phyloP scores from a whole-genome alignment of 2,113 vertebrate genomes.

The Tautogolabrus adspersus region DNA sequence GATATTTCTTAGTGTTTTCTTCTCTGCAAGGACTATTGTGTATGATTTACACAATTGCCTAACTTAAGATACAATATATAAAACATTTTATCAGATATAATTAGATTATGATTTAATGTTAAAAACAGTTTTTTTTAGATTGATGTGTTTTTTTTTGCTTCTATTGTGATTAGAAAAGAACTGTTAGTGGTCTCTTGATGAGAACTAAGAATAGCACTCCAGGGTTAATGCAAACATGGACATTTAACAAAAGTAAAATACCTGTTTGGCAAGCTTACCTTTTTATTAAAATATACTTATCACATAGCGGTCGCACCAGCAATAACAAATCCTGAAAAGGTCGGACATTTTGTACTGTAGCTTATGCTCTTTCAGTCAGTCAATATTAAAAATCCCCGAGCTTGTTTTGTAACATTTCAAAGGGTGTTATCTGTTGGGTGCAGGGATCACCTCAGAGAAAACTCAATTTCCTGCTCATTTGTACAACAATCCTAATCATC shows the following conservation, averaged over 20 bases:
- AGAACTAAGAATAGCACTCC: background rate
- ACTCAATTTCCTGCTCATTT: conserved; percentile 77
- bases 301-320: conserved; percentile 26
- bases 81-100: too few species aligned
- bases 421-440: conserved; percentile 68
- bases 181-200: background rate
- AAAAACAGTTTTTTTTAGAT: too few species aligned
- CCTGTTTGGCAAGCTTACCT: conserved; percentile 29
- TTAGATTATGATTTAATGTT: too few species aligned
- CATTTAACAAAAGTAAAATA: conserved; percentile 23
- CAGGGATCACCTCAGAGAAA: conserved; percentile 71
- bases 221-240: conserved; percentile 30
- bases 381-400: conserved; percentile 63
- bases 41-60: too few species aligned
- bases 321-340: conserved; percentile 41
- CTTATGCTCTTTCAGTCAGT: conserved; percentile 53
- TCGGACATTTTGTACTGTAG: conserved; percentile 33
- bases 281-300: conserved; percentile 33
- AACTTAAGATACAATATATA: too few species aligned
- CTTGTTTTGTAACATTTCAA: conserved; percentile 63
- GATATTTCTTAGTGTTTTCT: too few species aligned
- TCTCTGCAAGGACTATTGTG: too few species aligned
- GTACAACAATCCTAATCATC: conserved; percentile 68
- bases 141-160: conserved; percentile 17
- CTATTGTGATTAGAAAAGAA: conserved; percentile 25